These are phyloP conservation scores for Cyprinella venusta DNA, from an alignment of 2,797 vertebrate species.

Conservation along the genomic window DNA sequence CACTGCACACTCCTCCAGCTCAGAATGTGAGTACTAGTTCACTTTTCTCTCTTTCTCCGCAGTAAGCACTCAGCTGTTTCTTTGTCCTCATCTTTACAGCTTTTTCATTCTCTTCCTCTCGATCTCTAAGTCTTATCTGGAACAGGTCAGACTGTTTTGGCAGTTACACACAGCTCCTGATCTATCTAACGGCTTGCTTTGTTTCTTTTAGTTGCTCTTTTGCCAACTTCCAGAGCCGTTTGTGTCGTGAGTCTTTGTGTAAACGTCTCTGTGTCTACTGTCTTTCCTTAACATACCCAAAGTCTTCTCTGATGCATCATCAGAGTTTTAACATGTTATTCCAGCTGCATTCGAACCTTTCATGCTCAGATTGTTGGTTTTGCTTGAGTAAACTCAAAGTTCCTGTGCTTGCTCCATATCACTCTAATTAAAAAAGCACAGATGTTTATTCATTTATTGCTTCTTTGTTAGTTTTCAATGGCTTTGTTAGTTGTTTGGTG, in stretches of 20 bases:
- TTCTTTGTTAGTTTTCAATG: neutral
- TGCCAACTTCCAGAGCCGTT: slow-evolving; percentile 21
- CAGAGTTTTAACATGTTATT: slow-evolving; percentile 1
- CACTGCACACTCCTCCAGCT: slow-evolving; percentile 21
- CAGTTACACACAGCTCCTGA: neutral
- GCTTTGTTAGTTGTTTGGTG: slow-evolving; percentile 30
- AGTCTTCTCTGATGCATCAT: slow-evolving; percentile 19
- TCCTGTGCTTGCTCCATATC: slow-evolving; percentile 4
- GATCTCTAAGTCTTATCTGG: neutral
- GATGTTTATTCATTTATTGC: slow-evolving; percentile 18
- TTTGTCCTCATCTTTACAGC: slow-evolving; percentile 20
- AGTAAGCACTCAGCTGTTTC: slow-evolving; percentile 11
- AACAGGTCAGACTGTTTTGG: slow-evolving; percentile 19
- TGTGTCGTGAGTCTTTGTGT: slow-evolving; percentile 40
- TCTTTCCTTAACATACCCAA: slow-evolving; percentile 9
- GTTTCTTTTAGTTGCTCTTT: slow-evolving; percentile 24
- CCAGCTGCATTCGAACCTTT: slow-evolving; percentile 10
- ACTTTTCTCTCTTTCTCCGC: slow-evolving; percentile 24
- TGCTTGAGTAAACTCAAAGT: neutral
- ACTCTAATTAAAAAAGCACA: slow-evolving; percentile 14
- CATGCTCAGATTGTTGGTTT: neutral
- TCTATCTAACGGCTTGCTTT: slow-evolving; percentile 24
- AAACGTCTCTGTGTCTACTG: slow-evolving; percentile 41
- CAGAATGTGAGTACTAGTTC: slow-evolving; percentile 55
- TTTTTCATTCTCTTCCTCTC: slow-evolving; percentile 20